These are phyloP conservation scores for Papilio gigon DNA, from an alignment of 2,888 invertebrate species.

Conservation along the genomic window DNA sequence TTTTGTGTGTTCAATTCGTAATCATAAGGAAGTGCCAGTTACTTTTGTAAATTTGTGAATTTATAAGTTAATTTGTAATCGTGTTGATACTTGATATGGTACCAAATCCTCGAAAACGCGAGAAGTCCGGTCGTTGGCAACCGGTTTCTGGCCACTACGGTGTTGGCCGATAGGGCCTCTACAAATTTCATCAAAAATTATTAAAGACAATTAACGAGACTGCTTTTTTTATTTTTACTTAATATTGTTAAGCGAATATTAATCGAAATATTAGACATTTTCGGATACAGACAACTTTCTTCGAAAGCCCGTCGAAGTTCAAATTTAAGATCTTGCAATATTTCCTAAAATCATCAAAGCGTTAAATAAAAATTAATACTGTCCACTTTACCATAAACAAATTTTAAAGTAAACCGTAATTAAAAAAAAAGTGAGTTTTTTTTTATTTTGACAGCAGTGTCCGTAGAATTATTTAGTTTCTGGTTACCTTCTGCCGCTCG, in stretches of 20 bases:
- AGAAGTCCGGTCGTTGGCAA: constrained; percentile 59
- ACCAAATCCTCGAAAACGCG: constrained; percentile 50
- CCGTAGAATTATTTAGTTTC: not conserved
- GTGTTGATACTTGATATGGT: constrained; percentile 43
- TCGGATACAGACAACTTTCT: not conserved
- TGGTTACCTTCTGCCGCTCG: constrained; percentile 14
- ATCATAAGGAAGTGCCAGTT: constrained; percentile 5
- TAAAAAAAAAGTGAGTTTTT: no score
- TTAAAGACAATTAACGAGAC: constrained; percentile 18
- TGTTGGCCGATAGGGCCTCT: constrained; percentile 55
- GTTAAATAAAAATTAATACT: not conserved
- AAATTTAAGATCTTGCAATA: not conserved
- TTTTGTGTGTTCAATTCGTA: not conserved
- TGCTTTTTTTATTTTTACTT: not conserved
- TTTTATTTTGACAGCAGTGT: not conserved
- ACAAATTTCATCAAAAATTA: constrained; percentile 40
- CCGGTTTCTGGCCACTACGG: constrained; percentile 73
- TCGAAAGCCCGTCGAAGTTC: not conserved
- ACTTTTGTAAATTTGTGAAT: constrained; percentile 23
- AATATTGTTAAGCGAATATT: no score
- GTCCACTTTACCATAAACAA: not conserved
- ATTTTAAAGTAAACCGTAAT: no score
- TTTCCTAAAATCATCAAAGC: not conserved
- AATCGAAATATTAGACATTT: no score
- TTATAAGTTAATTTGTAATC: constrained; percentile 36